phyloP scores from a whole-genome alignment of 2,797 vertebrate genomes.

The Manis javanica region DNA sequence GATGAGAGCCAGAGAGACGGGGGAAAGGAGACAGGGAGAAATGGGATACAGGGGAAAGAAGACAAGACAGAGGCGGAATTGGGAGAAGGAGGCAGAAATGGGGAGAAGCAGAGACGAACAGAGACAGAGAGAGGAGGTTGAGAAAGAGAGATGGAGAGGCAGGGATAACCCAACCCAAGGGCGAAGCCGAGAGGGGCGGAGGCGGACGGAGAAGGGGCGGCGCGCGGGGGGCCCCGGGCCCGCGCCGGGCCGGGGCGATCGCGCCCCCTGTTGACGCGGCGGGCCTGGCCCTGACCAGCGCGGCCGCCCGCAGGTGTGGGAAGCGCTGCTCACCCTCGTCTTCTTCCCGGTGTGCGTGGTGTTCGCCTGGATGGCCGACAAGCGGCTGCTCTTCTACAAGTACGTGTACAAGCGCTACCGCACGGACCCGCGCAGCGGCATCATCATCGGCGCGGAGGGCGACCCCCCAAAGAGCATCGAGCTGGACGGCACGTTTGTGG shows the following conservation, averaged over 20 bases:
- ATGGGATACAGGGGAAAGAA: neutral
- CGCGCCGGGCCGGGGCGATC: neutral
- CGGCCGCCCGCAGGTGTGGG: conserved; percentile 91
- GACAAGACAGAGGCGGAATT: no score
- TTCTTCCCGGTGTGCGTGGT: conserved; percentile 97
- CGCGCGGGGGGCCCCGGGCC: fast-evolving
- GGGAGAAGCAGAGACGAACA: neutral
- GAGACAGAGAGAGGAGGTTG: neutral
- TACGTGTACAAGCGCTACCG: conserved; percentile 96
- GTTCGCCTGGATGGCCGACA: conserved; percentile 97
- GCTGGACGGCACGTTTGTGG: conserved; percentile 92
- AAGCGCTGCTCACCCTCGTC: conserved; percentile 93
- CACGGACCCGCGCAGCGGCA: conserved; percentile 95
- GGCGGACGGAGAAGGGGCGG: fast-evolving
- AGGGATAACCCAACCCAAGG: neutral
- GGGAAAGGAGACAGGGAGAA: neutral
- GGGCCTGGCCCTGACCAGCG: conserved; percentile 30
- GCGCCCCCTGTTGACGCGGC: neutral
- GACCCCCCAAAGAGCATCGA: conserved; percentile 92
- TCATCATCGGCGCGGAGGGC: conserved; percentile 95
- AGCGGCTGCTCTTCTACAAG: conserved; percentile 95
- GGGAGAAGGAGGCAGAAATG: neutral
- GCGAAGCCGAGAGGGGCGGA: neutral
- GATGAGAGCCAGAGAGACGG: no score
- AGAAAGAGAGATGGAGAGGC: no score